phyloP scores from a whole-genome alignment of 2,797 vertebrate species.

The Nannoperca australis region DNA sequence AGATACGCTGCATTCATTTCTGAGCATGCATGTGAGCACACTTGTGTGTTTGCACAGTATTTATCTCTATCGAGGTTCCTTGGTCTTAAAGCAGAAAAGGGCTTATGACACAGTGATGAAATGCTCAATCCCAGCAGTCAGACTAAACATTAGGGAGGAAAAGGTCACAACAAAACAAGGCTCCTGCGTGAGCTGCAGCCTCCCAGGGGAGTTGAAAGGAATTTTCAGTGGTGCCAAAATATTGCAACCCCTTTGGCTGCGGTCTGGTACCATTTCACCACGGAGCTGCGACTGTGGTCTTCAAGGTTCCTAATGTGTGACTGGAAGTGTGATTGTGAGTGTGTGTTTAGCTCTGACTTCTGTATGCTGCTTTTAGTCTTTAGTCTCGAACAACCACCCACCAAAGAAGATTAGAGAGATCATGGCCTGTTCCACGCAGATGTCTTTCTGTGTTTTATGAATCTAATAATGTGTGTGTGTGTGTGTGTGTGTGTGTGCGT shows the following conservation, averaged over 20 bases:
- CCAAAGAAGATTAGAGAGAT: slow-evolving; percentile 20
- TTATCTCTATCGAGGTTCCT: slow-evolving; percentile 15
- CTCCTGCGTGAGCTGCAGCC: slow-evolving; percentile 56
- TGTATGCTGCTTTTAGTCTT: slow-evolving; percentile 25
- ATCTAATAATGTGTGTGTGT: slow-evolving; percentile 22
- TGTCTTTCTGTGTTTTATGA: slow-evolving; percentile 37
- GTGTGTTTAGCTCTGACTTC: slow-evolving; percentile 5
- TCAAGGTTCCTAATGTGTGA: slow-evolving; percentile 65
- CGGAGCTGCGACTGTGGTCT: slow-evolving; percentile 46
- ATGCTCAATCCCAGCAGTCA: slow-evolving; percentile 48
- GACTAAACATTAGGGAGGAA: slow-evolving; percentile 66
- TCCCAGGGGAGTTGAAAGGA: slow-evolving; percentile 62
- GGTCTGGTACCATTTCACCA: slow-evolving; percentile 61
- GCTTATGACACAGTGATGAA: slow-evolving; percentile 53
- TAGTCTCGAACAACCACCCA: slow-evolving; percentile 1
- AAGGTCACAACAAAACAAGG: slow-evolving; percentile 60
- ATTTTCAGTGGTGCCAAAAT: slow-evolving; percentile 72
- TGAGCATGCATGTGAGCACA: slow-evolving; percentile 20
- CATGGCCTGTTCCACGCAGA: slow-evolving; percentile 1
- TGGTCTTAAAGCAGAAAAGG: slow-evolving; percentile 4
- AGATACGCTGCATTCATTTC: not conserved
- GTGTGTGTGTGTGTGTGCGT: slow-evolving; percentile 21
- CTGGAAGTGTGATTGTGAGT: slow-evolving; percentile 55
- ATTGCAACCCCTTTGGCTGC: slow-evolving; percentile 57
- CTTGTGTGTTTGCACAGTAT: slow-evolving; percentile 30